These are phyloP conservation scores for Notechis scutatus DNA, from an alignment of 2,113 vertebrate genomes.

Conservation along the genomic window DNA sequence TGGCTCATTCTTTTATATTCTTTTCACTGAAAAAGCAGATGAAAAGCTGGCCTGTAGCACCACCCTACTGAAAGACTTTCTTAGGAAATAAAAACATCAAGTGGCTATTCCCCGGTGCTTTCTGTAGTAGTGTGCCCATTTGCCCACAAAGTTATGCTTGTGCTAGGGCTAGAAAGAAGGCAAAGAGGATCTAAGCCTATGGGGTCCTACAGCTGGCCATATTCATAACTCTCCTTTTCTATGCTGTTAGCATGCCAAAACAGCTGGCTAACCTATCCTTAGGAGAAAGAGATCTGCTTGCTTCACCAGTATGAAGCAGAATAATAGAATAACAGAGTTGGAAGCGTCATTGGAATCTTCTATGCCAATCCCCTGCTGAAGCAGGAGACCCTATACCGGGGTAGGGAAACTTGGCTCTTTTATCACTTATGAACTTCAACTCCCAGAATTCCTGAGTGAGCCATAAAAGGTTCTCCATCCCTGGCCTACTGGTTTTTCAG, in stretches of 20 bases:
- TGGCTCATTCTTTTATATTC: neutral
- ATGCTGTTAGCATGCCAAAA: neutral
- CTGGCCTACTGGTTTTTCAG: no score
- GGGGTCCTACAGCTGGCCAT: neutral
- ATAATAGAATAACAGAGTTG: neutral
- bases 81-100: neutral
- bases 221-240: neutral
- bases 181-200: neutral
- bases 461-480: no score
- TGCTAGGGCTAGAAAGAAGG: neutral
- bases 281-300: neutral
- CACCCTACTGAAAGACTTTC: neutral
- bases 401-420: no score
- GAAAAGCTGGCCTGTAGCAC: neutral
- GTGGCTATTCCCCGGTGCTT: neutral
- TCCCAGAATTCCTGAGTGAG: no score
- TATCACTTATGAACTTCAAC: no score
- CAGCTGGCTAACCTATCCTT: neutral
- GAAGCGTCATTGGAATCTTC: neutral
- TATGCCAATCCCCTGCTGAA: neutral
- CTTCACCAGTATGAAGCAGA: neutral
- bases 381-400: neutral
- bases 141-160: neutral
- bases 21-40: neutral
- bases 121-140: neutral